phyloP scores from a whole-genome alignment of 2,888 invertebrate species.

The Liodrosophila aerea region DNA sequence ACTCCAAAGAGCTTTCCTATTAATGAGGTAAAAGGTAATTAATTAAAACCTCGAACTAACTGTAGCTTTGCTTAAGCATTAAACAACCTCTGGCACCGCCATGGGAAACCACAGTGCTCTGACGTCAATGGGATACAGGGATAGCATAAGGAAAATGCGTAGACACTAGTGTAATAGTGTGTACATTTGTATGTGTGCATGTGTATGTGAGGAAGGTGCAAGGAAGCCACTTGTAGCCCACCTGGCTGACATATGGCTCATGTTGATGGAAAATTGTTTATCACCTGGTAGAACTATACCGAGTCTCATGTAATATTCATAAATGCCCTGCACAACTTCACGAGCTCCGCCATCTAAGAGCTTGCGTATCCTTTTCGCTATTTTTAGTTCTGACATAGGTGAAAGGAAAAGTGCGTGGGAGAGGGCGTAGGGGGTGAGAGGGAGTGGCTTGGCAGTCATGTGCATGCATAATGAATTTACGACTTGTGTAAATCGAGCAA shows the following conservation, averaged over 20 bases:
- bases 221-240: conserved; percentile 41
- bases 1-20: no score
- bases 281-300: conserved; percentile 42
- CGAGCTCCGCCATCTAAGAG: conserved; percentile 53
- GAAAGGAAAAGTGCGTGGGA: background rate
- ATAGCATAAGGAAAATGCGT: no score
- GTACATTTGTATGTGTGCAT: background rate
- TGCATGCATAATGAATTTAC: conserved; percentile 66
- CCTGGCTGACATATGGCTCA: conserved; percentile 58
- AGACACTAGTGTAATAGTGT: background rate
- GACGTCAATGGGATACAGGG: no score
- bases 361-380: conserved; percentile 33
- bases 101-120: no score
- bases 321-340: conserved; percentile 42
- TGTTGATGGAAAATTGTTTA: conserved; percentile 61
- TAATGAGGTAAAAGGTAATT: no score
- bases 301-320: conserved; percentile 68
- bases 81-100: no score
- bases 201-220: background rate
- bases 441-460: conserved; percentile 27
- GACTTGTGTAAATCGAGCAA: conserved; percentile 48
- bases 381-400: conserved; percentile 44
- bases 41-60: no score
- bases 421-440: background rate
- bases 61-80: no score